phyloP scores from a whole-genome alignment of 2,113 vertebrate species.

The Apodemus sylvaticus region DNA sequence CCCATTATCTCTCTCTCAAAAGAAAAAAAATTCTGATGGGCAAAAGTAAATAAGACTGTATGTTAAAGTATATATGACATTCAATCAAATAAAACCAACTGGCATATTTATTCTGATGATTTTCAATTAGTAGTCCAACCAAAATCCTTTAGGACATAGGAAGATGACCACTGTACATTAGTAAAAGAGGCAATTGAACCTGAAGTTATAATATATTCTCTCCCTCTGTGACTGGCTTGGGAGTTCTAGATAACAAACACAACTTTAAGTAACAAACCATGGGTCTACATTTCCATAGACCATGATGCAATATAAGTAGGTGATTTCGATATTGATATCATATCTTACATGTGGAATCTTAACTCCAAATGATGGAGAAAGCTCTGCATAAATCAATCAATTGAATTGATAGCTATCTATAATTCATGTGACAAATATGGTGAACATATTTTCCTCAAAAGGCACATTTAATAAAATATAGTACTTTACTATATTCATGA shows the following conservation, averaged over 20 bases:
- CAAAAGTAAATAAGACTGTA: not conserved
- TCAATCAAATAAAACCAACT: not conserved
- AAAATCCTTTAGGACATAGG: not conserved
- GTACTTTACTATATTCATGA: not conserved
- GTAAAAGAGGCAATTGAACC: no score
- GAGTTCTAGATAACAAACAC: not conserved
- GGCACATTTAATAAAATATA: not conserved
- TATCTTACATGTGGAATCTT: not conserved
- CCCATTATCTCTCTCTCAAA: not conserved
- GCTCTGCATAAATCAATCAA: not conserved
- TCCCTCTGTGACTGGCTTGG: not conserved
- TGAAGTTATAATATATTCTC: not conserved
- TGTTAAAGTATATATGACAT: not conserved
- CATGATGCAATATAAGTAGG: not conserved
- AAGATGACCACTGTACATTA: not conserved
- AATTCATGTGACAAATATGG: not conserved
- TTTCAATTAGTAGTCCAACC: not conserved
- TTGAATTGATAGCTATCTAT: not conserved
- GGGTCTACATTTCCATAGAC: not conserved
- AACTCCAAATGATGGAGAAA: not conserved
- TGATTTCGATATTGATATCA: not conserved
- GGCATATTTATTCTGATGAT: not conserved
- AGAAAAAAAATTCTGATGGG: not conserved
- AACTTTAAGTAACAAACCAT: not conserved
- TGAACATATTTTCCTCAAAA: not conserved